These are phyloP conservation scores for Gila robusta DNA, from an alignment of 2,797 vertebrate species.

Conservation along the genomic window DNA sequence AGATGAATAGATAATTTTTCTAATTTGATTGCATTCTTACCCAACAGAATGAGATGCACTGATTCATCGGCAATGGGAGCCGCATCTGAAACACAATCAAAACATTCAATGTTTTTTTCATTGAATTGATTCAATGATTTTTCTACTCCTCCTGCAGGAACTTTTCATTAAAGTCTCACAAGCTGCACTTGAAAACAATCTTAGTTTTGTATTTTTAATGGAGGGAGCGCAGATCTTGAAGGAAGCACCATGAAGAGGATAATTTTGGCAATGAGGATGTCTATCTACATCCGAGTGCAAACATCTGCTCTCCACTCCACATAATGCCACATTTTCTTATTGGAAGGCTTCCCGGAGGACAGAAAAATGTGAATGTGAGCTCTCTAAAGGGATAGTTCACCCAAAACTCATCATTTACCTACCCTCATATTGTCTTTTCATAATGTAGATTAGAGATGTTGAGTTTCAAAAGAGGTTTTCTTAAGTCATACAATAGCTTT, in stretches of 20 bases:
- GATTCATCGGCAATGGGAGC: neutral
- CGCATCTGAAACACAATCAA: slow-evolving; percentile 18
- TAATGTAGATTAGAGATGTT: neutral
- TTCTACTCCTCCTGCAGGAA: neutral
- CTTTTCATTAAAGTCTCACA: neutral
- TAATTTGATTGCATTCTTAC: slow-evolving; percentile 21
- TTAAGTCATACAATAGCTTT: neutral
- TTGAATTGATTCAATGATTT: neutral
- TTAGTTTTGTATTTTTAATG: slow-evolving; percentile 33
- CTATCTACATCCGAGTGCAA: neutral
- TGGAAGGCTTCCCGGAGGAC: neutral
- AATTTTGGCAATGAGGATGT: slow-evolving; percentile 27
- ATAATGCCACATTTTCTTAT: neutral
- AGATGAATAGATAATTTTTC: neutral
- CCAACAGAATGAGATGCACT: neutral
- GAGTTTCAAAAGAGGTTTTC: neutral
- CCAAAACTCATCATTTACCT: neutral
- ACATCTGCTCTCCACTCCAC: neutral
- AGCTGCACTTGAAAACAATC: neutral
- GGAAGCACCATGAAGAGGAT: slow-evolving; percentile 24
- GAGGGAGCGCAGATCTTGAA: slow-evolving; percentile 7
- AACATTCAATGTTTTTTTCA: neutral
- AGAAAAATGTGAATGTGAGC: neutral
- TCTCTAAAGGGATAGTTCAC: neutral
- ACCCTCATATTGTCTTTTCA: neutral